Base-by-base conservation (phyloP, 1,140 invertebrate species). In the Spodoptera frugiperda region DNA sequence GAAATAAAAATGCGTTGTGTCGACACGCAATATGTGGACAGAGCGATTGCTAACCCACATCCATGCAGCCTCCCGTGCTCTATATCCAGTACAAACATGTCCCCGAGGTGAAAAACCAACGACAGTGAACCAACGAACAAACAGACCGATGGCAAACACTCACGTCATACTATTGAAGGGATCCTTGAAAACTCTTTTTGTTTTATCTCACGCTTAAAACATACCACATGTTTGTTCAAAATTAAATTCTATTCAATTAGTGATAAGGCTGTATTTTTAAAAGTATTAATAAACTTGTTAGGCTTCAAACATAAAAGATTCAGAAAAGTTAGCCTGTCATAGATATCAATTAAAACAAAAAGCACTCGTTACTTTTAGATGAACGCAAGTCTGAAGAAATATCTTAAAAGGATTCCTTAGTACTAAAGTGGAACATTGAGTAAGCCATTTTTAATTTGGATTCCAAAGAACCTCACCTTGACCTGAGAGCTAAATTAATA, bases 401-500 rank as follows among this genome's bases (percentile, higher is more conserved):
- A 19, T 55, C 14, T 57, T 30, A 25, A 30, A 39, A 54, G n/a
- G 8, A 54, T 54, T 54, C 53, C 17, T 54, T 21, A 11, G 19
- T 11, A 54, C 53, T 54, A 19, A 53, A 17, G 33, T 39, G 33
- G 33, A 39, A 53, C 9, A 12, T 54, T 21, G 14, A n/a, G n/a
- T 30, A 59, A 59, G 55, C 3, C 8, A 65, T 65, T 39, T 17
- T 6, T 48, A 49, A 46, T 67, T 67, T 48, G 14, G 1, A 67
- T 49, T 67, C 44, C 46, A 49, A 48, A 48, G 44, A 19, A 48
- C 14, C 44, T 63, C 33, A 48, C 44, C 63, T 67, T 67, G 39
- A 48, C 63, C 19, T 15, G 19, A 67, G 21, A 48, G 63, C 21
- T 48, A 67, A 67, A 67, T 67, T 49, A 67, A 67, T 67, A 67